Evolutionary conservation across 2,113 vertebrate genomes (phyloP).

Genomic region (Castor canadensis): DNA sequence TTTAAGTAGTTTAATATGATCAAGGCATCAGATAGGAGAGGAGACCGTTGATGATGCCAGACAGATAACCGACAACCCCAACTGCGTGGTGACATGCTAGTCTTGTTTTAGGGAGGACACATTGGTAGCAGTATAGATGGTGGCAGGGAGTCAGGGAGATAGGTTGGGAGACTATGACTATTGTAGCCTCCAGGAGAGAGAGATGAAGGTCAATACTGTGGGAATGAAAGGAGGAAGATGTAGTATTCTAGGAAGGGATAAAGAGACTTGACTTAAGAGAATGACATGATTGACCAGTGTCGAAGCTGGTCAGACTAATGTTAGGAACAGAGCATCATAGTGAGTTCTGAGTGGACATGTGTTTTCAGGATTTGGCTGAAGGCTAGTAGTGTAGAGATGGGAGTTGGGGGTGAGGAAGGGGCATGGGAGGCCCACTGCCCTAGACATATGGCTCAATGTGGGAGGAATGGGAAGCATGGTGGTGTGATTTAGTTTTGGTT

Average conservation of each 20-base stretch:
- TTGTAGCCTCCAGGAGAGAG: not conserved
- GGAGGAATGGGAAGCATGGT: not conserved
- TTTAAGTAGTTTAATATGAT: not conserved
- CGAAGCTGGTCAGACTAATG: not conserved
- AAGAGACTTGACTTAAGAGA: not conserved
- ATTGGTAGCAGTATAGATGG: not conserved
- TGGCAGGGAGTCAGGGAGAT: not conserved
- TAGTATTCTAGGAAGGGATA: not conserved
- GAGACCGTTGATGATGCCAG: not conserved
- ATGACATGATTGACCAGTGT: not conserved
- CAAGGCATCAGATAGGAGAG: not conserved
- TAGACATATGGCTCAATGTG: not conserved
- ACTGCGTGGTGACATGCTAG: too few species aligned
- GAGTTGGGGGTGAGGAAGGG: not conserved
- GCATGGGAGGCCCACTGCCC: not conserved
- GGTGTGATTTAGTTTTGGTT: not conserved
- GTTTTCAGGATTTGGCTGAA: not conserved
- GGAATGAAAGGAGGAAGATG: not conserved
- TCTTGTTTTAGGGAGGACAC: not conserved
- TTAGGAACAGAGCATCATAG: not conserved
- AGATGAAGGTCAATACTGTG: not conserved
- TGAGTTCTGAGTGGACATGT: not conserved
- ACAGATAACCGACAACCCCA: not conserved
- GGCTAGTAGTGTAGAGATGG: not conserved
- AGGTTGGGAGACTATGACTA: not conserved